These are phyloP conservation scores for Hoplostethus mediterraneus DNA, from an alignment of 2,797 vertebrate species.

Conservation along the genomic window DNA sequence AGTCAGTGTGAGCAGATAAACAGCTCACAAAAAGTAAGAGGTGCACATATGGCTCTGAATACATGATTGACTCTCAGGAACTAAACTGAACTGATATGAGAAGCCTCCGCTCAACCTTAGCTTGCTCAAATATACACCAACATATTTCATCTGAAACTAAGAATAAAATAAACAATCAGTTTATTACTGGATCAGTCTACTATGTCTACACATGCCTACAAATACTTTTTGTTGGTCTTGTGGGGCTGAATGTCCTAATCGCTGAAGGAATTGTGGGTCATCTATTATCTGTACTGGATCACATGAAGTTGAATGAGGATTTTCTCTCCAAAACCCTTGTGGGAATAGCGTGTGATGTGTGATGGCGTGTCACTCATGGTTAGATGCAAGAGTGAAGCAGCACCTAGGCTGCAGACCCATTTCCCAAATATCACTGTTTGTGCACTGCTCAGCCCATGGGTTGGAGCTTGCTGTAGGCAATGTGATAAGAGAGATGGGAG, in stretches of 20 bases:
- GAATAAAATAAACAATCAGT: conserved; percentile 3
- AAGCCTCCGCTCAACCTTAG: no score
- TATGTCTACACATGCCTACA: conserved; percentile 15
- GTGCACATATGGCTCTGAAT: no score
- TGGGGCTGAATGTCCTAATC: no score
- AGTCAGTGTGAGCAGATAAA: no score
- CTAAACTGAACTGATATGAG: no score
- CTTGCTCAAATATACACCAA: no score
- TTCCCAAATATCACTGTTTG: conserved; percentile 21
- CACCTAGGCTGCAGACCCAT: conserved; percentile 13
- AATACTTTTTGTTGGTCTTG: conserved; percentile 1
- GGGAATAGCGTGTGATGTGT: conserved; percentile 29
- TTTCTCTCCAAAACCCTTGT: conserved; percentile 29
- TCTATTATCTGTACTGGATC: not conserved
- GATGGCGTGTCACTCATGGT: conserved; percentile 32
- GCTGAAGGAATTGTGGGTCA: not conserved
- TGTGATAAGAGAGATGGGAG: conserved; percentile 31
- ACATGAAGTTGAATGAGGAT: conserved; percentile 6
- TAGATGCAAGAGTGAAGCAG: conserved; percentile 14
- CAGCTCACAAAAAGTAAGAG: no score
- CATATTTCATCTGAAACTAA: no score
- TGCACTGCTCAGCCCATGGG: conserved; percentile 22
- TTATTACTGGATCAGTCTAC: not conserved
- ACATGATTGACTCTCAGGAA: no score
- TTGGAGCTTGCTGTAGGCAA: conserved; percentile 22